A percentile compares a stretch with the other conserved stretches of the same genome.
These are phyloP conservation scores for Dysmachus trigonus DNA, from an alignment of 2,888 invertebrate genomes.

Conservation along the genomic window DNA sequence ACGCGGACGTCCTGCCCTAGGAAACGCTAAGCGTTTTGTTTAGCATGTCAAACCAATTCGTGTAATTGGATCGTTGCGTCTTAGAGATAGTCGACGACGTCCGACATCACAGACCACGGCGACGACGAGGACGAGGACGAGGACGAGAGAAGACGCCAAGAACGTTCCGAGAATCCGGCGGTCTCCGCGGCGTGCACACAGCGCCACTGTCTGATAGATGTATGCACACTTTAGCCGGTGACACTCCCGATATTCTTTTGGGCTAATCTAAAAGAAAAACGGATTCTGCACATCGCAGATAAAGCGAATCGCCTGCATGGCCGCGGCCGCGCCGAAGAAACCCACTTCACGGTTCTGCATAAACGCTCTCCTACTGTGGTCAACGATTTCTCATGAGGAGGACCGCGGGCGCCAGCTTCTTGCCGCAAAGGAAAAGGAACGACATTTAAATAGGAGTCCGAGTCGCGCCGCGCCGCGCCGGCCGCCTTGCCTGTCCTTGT, in stretches of 20 bases:
- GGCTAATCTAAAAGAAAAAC: slow-evolving; percentile 29
- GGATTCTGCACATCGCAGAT: slow-evolving; percentile 22
- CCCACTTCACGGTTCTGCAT: neutral
- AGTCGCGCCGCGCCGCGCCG: neutral
- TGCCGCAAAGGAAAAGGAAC: slow-evolving; percentile 39
- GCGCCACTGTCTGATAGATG: neutral
- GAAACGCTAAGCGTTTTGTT: slow-evolving; percentile 3
- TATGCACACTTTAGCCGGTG: neutral
- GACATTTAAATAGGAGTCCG: slow-evolving; percentile 47
- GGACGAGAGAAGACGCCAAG: neutral
- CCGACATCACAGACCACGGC: neutral
- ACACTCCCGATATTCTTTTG: slow-evolving; percentile 9
- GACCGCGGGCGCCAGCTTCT: slow-evolving; percentile 46
- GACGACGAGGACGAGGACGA: neutral
- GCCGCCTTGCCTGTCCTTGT: neutral
- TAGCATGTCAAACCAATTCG: slow-evolving; percentile 35
- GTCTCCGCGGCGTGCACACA: neutral
- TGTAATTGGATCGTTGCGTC: slow-evolving; percentile 37
- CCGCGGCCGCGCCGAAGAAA: neutral
- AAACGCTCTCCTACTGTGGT: slow-evolving; percentile 44
- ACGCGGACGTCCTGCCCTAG: neutral
- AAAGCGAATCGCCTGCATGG: neutral
- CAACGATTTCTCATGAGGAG: slow-evolving; percentile 43
- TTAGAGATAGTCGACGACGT: slow-evolving; percentile 12
- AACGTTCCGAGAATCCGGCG: neutral